Conservation (phyloP, 2,797 vertebrate genomes). For the Macroramphosus scolopax region DNA sequence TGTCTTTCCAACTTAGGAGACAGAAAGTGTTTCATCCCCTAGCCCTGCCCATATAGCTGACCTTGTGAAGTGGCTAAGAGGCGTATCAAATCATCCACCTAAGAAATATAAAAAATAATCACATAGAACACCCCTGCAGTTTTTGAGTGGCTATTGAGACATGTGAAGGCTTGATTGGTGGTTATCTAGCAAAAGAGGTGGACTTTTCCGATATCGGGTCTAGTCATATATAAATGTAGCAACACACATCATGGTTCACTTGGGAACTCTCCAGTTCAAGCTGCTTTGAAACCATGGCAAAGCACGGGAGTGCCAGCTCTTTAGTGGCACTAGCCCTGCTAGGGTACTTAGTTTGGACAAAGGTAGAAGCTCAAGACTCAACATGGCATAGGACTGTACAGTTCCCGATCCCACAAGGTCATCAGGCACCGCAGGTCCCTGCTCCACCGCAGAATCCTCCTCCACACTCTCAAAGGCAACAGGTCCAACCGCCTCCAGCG, state of each 20-base stretch:
- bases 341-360: slow-evolving; percentile 26
- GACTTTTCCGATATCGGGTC: slow-evolving; percentile 14
- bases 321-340: slow-evolving; percentile 50
- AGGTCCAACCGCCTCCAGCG: too few species aligned
- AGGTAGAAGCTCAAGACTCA: slow-evolving; percentile 29
- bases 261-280: slow-evolving; percentile 21
- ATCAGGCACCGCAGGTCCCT: neutral
- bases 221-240: slow-evolving; percentile 48
- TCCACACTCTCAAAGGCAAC: too few species aligned
- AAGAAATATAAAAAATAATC: slow-evolving; percentile 4
- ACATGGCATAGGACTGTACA: neutral
- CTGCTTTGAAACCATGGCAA: slow-evolving; percentile 52
- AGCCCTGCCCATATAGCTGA: neutral
- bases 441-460: too few species aligned
- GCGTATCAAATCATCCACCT: neutral
- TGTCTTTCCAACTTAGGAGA: slow-evolving; percentile 13
- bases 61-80: slow-evolving; percentile 15
- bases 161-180: slow-evolving; percentile 20
- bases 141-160: slow-evolving; percentile 13
- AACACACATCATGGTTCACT: slow-evolving; percentile 6
- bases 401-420: neutral
- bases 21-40: slow-evolving; percentile 7
- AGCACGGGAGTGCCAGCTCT: slow-evolving; percentile 22
- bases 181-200: slow-evolving; percentile 20
- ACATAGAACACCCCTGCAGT: slow-evolving; percentile 2